phyloP scores from a whole-genome alignment of 2,113 vertebrate species.

The Rhinoderma darwinii region DNA sequence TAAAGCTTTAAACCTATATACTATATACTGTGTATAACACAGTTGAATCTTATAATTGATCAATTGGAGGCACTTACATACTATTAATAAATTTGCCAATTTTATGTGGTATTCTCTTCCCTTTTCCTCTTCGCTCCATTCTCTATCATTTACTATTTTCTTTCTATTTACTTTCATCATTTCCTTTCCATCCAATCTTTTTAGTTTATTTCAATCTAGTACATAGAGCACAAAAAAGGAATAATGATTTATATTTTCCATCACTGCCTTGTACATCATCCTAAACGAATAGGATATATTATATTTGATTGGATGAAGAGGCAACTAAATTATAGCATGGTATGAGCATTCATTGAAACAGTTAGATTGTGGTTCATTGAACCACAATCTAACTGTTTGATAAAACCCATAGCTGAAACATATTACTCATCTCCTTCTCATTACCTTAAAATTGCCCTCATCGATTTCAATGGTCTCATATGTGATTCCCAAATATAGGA shows the following conservation, averaged over 20 bases:
- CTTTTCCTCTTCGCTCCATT: background rate
- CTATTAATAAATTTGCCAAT: background rate
- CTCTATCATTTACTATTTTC: background rate
- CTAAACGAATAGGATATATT: conserved; percentile 14
- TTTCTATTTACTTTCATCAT: no score
- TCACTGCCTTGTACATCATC: background rate
- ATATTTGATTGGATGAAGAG: conserved; percentile 32
- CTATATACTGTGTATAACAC: background rate
- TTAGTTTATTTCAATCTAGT: no score
- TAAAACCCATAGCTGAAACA: conserved; percentile 20
- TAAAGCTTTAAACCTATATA: no score
- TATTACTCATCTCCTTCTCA: conserved; percentile 29
- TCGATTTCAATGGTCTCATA: conserved; percentile 20
- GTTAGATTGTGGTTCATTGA: conserved; percentile 10
- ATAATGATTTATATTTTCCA: no score
- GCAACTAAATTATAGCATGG: conserved; percentile 1
- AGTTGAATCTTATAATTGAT: no score
- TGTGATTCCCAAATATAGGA: conserved; percentile 30
- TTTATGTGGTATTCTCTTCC: background rate
- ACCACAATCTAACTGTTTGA: conserved; percentile 35
- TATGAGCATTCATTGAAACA: conserved; percentile 19
- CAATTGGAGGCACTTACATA: no score
- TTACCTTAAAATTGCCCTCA: conserved; percentile 40
- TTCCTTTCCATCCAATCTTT: background rate
- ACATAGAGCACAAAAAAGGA: background rate